Evolutionary conservation across 53 echinoderm and acorn worm species (phyloP), one percentile per base, ranked within the genome.

Genomic region (Holothuria scabra): DNA sequence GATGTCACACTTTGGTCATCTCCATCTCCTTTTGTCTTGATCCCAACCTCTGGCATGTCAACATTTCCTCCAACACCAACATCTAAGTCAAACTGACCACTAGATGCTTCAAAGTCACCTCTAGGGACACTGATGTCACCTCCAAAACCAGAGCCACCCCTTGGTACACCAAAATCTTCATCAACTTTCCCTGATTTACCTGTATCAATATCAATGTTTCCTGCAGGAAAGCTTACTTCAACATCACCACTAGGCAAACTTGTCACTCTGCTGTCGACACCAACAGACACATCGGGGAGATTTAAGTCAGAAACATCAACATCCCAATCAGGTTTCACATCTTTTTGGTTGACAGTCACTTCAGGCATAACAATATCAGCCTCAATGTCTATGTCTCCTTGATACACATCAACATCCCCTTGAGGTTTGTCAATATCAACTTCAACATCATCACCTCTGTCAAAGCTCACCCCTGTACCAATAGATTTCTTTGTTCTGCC

Each of bases 1-100:
- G 78, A 78, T 23, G 78, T 78, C 6, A 78, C 57, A 57, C 78
- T 78, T 58, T 58, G 12, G 7, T 56, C 52, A 56, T 78, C 78
- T 57, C 30, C 57, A 31, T 78, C 57, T 78, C 57, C 58, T 32
- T 78, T 78, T 8, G n/a, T 30, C 14, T 78, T 69, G 13, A 69
- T 22, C 2, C 12, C 69, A 34, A 72, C 44, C 48, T 48, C 72
- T 44, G 72, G 25, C 5, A 48, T 24, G 28, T 24, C 24, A 44
- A 72, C 2, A 72, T 41, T 14, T 24, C 72, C 72, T 48, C 25
- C 34, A 25, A n/a, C 23, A 23, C 22, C 21, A 2, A 14, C n/a
- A 46, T 41, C 22, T 72, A 72, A 2, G n/a, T 28, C 72, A 35
- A 22, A 46, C 18, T 52, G 16, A 2, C 52, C 52, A 16, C 52